phyloP scores from a whole-genome alignment of 1,140 invertebrate species.

The Aphelenchoides fujianensis region DNA sequence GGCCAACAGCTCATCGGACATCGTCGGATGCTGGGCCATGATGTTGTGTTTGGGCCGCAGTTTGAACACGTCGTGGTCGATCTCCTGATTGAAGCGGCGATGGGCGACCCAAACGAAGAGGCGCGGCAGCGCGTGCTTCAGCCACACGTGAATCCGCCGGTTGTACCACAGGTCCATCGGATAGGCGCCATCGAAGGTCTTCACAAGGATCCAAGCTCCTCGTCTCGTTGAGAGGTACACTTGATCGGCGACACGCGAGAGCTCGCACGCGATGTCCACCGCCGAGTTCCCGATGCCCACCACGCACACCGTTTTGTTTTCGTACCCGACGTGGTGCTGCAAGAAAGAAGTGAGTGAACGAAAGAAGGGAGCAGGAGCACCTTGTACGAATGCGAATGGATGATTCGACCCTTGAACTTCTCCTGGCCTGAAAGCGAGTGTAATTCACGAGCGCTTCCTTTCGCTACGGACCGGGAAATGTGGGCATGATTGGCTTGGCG shows the following conservation, averaged over 20 bases:
- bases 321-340: conserved; percentile 53
- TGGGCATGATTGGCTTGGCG: conserved; percentile 54
- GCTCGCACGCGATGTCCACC: conserved; percentile 66
- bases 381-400: conserved; percentile 65
- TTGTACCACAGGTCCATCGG: conserved; percentile 30
- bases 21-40: conserved; percentile 1
- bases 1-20: too few species aligned
- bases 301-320: conserved; percentile 63
- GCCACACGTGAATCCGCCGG: neutral
- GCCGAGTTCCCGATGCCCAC: conserved; percentile 68
- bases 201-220: conserved; percentile 1
- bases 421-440: too few species aligned
- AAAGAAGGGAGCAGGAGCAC: conserved; percentile 22
- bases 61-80: conserved; percentile 65
- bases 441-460: too few species aligned
- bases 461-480: too few species aligned
- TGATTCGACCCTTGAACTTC: conserved; percentile 63
- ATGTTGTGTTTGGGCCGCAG: neutral
- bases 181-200: neutral
- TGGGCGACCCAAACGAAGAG: neutral
- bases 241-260: conserved; percentile 63
- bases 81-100: conserved; percentile 52
- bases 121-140: neutral
- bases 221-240: conserved; percentile 54
- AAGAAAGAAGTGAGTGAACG: conserved; percentile 41